Conservation (phyloP, 2,113 vertebrate genomes). For the Natator depressus region DNA sequence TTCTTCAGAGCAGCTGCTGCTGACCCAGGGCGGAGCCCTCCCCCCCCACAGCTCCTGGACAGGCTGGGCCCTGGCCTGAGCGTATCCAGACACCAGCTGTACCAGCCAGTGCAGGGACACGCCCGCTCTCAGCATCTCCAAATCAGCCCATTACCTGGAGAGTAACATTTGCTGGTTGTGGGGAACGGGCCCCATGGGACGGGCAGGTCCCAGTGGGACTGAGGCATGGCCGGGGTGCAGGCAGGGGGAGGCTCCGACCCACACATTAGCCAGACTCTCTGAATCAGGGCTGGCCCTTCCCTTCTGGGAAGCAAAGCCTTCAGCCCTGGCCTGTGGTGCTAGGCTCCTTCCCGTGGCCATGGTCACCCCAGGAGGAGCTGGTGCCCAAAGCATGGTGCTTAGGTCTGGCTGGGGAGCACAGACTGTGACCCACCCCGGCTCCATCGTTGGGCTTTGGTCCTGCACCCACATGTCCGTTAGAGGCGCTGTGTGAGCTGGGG, state of each 20-base stretch:
- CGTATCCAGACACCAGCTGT: accelerated
- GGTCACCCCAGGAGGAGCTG: not conserved
- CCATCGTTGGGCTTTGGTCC: too few species aligned
- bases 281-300: not conserved
- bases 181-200: not conserved
- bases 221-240: not conserved
- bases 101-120: accelerated
- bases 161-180: not conserved
- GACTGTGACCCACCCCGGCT: too few species aligned
- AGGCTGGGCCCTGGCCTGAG: too few species aligned
- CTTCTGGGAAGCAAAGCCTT: not conserved
- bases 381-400: not conserved
- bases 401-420: not conserved
- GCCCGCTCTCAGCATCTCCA: not conserved
- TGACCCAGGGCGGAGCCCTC: accelerated
- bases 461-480: not conserved
- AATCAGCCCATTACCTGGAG: accelerated
- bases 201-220: too few species aligned
- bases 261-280: not conserved
- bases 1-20: accelerated
- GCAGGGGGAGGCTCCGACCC: not conserved
- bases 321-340: not conserved
- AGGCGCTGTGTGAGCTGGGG: not conserved
- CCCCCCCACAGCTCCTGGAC: accelerated
- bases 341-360: not conserved